phyloP scores from a whole-genome alignment of 2,797 vertebrate genomes.

The Columba guinea region DNA sequence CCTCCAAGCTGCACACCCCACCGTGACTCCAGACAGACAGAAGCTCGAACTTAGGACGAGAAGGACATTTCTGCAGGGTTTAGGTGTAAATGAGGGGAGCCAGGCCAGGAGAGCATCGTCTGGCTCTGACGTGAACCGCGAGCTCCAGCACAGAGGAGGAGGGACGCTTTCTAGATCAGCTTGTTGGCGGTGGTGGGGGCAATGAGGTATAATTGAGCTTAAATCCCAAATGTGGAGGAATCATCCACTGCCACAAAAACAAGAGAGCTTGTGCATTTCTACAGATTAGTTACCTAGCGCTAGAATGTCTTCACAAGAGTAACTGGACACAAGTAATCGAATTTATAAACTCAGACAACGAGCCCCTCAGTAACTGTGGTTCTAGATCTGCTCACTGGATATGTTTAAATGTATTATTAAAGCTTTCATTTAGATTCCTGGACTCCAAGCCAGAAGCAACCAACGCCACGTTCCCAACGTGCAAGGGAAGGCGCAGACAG shows the following conservation, averaged over 20 bases:
- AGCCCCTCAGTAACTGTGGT: neutral
- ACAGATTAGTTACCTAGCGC: neutral
- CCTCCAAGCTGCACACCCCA: rapidly evolving
- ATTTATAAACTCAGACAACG: neutral
- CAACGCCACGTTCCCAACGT: rapidly evolving
- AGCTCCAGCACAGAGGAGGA: neutral
- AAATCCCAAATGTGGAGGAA: rapidly evolving
- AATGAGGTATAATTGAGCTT: neutral
- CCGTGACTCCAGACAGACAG: rapidly evolving
- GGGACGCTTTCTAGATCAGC: neutral
- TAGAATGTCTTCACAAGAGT: neutral
- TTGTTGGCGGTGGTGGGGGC: neutral
- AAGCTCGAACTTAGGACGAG: neutral
- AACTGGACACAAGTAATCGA: neutral
- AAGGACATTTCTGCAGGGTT: rapidly evolving
- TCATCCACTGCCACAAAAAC: neutral
- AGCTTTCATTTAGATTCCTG: neutral
- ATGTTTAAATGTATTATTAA: neutral
- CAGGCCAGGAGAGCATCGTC: neutral
- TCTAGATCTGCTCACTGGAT: neutral
- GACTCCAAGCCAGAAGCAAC: neutral
- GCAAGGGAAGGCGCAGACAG: neutral
- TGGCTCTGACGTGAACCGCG: neutral
- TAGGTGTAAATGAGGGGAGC: rapidly evolving
- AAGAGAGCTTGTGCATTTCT: neutral